These are phyloP conservation scores for Metopia argyrocephala DNA, from an alignment of 2,888 invertebrate species.

Conservation along the genomic window DNA sequence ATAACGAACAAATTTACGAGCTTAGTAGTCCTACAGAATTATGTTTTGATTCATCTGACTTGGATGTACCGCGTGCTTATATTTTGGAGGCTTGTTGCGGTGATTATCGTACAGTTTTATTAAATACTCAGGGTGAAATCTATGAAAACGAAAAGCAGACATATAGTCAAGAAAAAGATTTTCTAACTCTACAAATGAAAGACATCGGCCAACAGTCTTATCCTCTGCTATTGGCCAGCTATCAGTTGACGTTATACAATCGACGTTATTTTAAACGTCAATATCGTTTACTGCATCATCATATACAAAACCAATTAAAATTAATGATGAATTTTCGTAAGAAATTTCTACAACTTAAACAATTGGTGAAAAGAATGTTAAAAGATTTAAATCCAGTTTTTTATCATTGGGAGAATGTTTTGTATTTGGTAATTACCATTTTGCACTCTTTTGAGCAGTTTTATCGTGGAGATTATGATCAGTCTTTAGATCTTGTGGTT, in stretches of 20 bases:
- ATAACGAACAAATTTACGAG: conserved; percentile 79
- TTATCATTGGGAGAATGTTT: conserved; percentile 84
- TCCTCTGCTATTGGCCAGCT: conserved; percentile 72
- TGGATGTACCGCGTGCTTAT: conserved; percentile 71
- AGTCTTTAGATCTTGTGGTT: conserved; percentile 84
- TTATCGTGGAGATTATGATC: conserved; percentile 82
- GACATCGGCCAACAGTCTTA: conserved; percentile 66
- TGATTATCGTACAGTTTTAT: conserved; percentile 74
- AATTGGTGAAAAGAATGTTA: conserved; percentile 62
- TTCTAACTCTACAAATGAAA: conserved; percentile 71
- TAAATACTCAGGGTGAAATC: conserved; percentile 70
- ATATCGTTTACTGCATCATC: conserved; percentile 69
- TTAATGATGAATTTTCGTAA: conserved; percentile 69
- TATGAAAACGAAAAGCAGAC: conserved; percentile 66
- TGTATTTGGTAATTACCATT: conserved; percentile 84
- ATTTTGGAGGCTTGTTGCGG: conserved; percentile 79
- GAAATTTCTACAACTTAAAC: conserved; percentile 52
- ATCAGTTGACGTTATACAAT: conserved; percentile 72
- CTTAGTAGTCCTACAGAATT: conserved; percentile 84
- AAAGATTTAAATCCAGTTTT: conserved; percentile 76
- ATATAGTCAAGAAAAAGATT: conserved; percentile 67
- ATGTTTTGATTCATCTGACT: conserved; percentile 69
- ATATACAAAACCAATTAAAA: conserved; percentile 73
- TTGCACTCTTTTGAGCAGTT: conserved; percentile 85
- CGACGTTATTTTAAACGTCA: conserved; percentile 70